Evolutionary conservation across 1,140 invertebrate genomes (phyloP).

Genomic region (Caenorhabditis latens): DNA sequence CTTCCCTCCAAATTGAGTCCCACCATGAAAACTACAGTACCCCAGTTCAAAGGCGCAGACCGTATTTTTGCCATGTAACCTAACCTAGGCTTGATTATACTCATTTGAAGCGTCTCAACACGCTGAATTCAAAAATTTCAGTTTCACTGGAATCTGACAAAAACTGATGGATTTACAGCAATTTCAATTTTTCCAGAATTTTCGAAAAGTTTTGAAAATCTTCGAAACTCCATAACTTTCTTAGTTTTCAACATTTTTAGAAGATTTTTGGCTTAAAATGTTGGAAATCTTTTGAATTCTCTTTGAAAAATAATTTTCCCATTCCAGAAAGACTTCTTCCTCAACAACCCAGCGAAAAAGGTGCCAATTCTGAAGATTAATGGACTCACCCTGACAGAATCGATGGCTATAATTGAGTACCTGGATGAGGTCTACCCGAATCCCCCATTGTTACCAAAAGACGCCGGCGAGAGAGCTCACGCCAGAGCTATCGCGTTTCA

Average conservation of each 20-base stretch:
- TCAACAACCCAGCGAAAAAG: slow-evolving; percentile 11
- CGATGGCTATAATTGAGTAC: slow-evolving; percentile 15
- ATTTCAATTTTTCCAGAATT: too few species aligned
- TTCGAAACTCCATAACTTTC: too few species aligned
- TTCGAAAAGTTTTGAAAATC: too few species aligned
- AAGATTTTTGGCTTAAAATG: neutral
- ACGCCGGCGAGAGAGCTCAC: neutral
- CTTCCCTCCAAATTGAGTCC: too few species aligned
- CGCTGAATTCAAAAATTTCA: too few species aligned
- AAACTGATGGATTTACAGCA: too few species aligned
- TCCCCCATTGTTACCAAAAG: slow-evolving; percentile 15
- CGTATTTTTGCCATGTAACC: too few species aligned
- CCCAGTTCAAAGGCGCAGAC: too few species aligned
- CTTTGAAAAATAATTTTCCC: neutral
- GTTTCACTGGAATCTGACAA: too few species aligned
- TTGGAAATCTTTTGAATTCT: neutral
- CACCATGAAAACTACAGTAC: neutral
- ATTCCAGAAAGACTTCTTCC: neutral
- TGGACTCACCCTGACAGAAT: neutral
- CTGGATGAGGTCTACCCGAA: slow-evolving; percentile 27
- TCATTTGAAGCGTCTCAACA: too few species aligned
- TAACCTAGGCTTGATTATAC: too few species aligned
- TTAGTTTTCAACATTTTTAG: too few species aligned
- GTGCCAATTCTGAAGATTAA: slow-evolving; percentile 40
- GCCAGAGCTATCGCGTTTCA: slow-evolving; percentile 40